These are phyloP conservation scores for Nannospalax galili DNA, from an alignment of 2,113 vertebrate species.

Conservation along the genomic window DNA sequence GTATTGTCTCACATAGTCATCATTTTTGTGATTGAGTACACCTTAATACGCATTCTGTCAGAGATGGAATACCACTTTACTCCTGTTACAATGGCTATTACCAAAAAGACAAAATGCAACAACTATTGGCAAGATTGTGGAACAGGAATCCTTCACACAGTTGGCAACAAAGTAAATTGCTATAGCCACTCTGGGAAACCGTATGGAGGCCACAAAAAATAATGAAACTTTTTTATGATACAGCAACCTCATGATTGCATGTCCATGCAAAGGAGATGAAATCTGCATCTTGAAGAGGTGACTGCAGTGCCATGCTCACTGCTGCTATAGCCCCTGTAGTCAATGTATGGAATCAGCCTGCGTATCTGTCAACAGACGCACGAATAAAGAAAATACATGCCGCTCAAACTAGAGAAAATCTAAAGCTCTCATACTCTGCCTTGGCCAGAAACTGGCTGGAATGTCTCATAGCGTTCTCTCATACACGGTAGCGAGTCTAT, in stretches of 20 bases:
- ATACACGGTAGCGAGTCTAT: not conserved
- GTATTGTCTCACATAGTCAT: not conserved
- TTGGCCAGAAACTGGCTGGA: not conserved
- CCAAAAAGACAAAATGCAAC: not conserved
- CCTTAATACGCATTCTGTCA: not conserved
- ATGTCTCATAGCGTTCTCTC: not conserved
- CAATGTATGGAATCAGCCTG: not conserved
- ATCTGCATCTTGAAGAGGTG: not conserved
- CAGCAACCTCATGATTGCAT: no score
- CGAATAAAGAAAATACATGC: not conserved
- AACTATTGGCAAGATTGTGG: not conserved
- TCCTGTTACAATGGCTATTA: not conserved
- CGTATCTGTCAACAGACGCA: not conserved
- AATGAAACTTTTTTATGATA: not conserved
- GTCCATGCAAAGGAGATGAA: not conserved
- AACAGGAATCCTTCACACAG: not conserved
- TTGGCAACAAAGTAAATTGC: not conserved
- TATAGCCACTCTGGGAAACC: no score
- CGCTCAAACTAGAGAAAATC: not conserved
- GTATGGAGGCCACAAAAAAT: not conserved
- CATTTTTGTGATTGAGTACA: not conserved
- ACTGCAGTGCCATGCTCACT: no score
- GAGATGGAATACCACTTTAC: not conserved
- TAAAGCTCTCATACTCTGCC: not conserved
- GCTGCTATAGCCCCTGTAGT: not conserved